These are phyloP conservation scores for Coptodon bakossiorum DNA, from an alignment of 2,113 vertebrate genomes.

Conservation along the genomic window DNA sequence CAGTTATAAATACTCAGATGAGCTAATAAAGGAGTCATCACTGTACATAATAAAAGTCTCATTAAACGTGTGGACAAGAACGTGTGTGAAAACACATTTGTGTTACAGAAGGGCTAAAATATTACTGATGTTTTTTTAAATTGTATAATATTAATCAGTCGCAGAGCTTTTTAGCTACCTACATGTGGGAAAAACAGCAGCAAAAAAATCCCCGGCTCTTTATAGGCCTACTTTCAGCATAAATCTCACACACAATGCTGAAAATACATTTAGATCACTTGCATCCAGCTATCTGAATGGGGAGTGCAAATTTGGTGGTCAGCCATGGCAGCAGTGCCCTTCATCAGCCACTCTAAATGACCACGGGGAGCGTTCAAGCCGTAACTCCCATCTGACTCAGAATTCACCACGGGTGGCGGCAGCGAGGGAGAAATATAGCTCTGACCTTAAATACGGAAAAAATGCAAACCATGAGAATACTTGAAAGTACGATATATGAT, in stretches of 20 bases:
- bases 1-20: neutral
- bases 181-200: neutral
- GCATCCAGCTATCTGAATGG: neutral
- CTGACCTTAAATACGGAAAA: neutral
- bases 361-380: conserved; percentile 18
- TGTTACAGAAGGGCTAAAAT: neutral
- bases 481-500: neutral
- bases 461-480: neutral
- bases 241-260: neutral
- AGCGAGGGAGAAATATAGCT: neutral
- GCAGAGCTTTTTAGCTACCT: neutral
- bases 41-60: neutral
- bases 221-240: neutral
- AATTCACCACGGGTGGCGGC: neutral
- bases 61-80: neutral
- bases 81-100: neutral
- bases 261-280: neutral
- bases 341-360: conserved; percentile 14
- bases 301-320: neutral
- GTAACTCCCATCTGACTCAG: conserved; percentile 13
- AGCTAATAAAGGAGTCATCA: neutral
- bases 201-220: neutral
- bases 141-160: neutral
- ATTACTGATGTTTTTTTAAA: neutral
- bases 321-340: neutral